These are phyloP conservation scores for Agriopis aurantiaria DNA, from an alignment of 2,888 invertebrate species.

Conservation along the genomic window DNA sequence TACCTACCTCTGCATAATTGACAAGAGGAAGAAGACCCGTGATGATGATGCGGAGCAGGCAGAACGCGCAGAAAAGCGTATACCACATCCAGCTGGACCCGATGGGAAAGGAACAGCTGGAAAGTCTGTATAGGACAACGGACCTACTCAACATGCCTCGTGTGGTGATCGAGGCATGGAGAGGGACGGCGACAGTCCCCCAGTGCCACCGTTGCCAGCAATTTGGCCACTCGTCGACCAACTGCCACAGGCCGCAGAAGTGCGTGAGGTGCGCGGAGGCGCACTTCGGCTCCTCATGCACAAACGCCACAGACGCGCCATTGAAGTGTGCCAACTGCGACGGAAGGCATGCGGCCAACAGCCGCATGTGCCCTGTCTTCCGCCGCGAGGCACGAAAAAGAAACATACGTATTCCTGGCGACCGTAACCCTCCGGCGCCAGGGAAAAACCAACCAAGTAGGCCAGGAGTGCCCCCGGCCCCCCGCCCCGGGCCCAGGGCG, in stretches of 20 bases:
- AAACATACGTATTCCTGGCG: not conserved
- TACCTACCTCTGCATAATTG: too few relatives aligned
- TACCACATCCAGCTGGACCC: not conserved
- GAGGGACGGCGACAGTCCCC: conserved; percentile 9
- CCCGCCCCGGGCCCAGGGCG: not conserved
- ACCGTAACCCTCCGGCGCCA: not conserved
- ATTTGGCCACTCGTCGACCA: conserved; percentile 29
- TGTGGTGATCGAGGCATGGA: conserved; percentile 10
- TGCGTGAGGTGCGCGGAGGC: conserved; percentile 32
- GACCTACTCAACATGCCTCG: not conserved
- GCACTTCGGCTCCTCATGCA: conserved; percentile 33
- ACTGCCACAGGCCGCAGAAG: conserved; percentile 26
- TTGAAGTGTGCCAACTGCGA: conserved; percentile 40
- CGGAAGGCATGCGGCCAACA: conserved; percentile 31
- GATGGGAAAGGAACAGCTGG: not conserved
- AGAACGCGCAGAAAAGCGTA: not conserved
- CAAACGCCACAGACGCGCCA: conserved; percentile 6
- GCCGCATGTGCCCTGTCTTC: conserved; percentile 7
- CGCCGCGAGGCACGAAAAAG: conserved; percentile 21
- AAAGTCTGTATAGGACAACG: not conserved
- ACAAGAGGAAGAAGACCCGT: too few relatives aligned
- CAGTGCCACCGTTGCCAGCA: conserved; percentile 45
- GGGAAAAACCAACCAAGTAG: accelerated
- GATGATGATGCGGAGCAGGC: not conserved
- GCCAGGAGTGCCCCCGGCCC: not conserved